Base-by-base conservation (phyloP, 2,888 invertebrate species). In the Orchesella flavescens region DNA sequence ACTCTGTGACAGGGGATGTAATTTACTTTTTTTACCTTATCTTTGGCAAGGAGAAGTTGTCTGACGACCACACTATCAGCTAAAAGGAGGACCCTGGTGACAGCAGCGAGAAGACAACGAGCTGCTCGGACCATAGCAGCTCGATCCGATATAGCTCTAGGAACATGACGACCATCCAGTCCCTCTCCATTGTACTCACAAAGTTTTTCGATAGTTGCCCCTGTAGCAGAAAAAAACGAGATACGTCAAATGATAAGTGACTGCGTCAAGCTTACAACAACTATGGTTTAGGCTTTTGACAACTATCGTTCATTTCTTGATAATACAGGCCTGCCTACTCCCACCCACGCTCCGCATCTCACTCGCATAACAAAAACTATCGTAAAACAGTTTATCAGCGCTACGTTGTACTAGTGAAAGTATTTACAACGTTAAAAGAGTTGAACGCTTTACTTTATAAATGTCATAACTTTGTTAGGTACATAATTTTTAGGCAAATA, bases 31-130 rank as follows among this genome's bases (percentile, higher is more conserved):
- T 89, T 89, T 90, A 97, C 97, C 93, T 98, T 98, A 90, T 98
- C 97, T 91, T 98, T 98, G 80, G 97, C 97, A 85, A 96, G 93
- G 69, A 99, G 92, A 76, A 99, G 93, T 91, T 99, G 98, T 89
- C 98, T 97, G 80, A 99, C 98, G 69, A 99, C 96, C 83, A 99
- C 97, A 90, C 97, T 96, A 91, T 99, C 99, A 13, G 99, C 99
- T 88, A 99, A 92, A 82, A 99, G 93, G 76, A 99, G 93, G 78
- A 99, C 98, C 89, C 97, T 93, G 73, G 99, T 99, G 88, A 99
- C 97, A 80, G 98, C 96, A 68, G 96, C 96, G 82, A 99, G 93
- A 74, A 99, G 93, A 89, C 97, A 85, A 53, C 82, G 71, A 84
- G 98, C 97, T 72, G 98, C 97, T 88, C 97, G 93, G 86, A 98